Percentiles rank a stretch among this genome's conserved stretches.
Conservation (phyloP, 2,888 invertebrate genomes). For the Taenaris catops region DNA sequence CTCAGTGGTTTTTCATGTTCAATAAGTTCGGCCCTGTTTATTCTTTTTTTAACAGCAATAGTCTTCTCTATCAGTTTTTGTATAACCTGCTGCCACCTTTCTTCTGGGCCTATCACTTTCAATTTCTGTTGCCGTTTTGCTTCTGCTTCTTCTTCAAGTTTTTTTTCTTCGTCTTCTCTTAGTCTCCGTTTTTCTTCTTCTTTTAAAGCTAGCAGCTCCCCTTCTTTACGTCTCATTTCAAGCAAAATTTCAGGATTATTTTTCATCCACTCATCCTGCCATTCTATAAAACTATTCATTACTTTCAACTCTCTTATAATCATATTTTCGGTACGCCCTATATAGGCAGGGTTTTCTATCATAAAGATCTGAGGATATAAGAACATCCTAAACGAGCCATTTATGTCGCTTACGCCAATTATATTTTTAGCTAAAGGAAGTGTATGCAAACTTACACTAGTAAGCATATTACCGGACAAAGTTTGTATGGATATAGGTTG, state of each 20-base stretch:
- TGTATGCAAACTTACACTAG: conserved; percentile 81
- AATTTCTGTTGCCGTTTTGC: conserved; percentile 57
- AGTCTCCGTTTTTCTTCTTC: conserved; percentile 56
- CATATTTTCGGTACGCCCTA: conserved; percentile 58
- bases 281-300: conserved; percentile 69
- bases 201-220: conserved; percentile 57
- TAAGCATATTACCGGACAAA: conserved; percentile 83
- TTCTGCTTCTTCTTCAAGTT: conserved; percentile 71
- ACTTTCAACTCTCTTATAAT: conserved; percentile 74
- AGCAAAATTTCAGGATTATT: conserved; percentile 54
- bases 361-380: conserved; percentile 77
- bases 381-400: conserved; percentile 84
- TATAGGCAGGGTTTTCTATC: conserved; percentile 56
- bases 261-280: conserved; percentile 82
- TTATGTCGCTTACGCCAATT: conserved; percentile 84
- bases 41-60: conserved; percentile 82
- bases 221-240: conserved; percentile 60
- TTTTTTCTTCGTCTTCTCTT: conserved; percentile 63
- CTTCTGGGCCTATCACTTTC: conserved; percentile 62
- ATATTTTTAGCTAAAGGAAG: conserved; percentile 78
- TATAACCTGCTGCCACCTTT: conserved; percentile 82
- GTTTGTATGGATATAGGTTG: conserved; percentile 83
- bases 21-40: conserved; percentile 80
- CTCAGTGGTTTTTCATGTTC: conserved; percentile 81
- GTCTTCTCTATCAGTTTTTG: conserved; percentile 82